Evolutionary conservation across 2,113 vertebrate species (phyloP).

Genomic region (Genyomyrus donnyi): DNA sequence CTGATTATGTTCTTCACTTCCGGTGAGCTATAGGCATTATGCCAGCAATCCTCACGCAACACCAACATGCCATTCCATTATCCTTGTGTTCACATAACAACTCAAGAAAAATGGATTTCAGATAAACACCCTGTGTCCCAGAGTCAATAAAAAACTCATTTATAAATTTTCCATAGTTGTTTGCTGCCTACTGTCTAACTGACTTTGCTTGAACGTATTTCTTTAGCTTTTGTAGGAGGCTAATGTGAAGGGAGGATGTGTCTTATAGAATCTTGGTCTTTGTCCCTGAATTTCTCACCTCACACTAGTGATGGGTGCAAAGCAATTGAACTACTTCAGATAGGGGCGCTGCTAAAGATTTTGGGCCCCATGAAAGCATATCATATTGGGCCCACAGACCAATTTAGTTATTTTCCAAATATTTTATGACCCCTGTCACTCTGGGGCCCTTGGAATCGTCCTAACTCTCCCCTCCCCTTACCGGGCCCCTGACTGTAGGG

Average conservation of each 20-base stretch:
- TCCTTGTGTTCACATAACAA: constrained; percentile 20
- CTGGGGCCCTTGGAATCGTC: too few species aligned
- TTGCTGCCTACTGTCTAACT: neutral
- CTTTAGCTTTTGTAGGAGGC: neutral
- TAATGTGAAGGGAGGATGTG: neutral
- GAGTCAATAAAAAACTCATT: neutral
- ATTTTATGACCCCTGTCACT: too few species aligned
- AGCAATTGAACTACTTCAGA: neutral
- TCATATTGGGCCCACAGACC: too few species aligned
- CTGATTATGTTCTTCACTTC: constrained; percentile 55
- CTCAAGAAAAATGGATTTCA: constrained; percentile 24
- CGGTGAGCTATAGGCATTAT: constrained; percentile 27
- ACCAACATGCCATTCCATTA: constrained; percentile 12
- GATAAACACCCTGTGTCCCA: constrained; percentile 9
- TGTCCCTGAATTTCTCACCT: neutral
- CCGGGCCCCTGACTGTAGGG: neutral
- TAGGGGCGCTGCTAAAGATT: too few species aligned
- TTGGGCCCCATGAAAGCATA: too few species aligned
- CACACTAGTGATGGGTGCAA: neutral
- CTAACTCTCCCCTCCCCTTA: too few species aligned
- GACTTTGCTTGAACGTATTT: neutral
- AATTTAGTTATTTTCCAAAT: too few species aligned
- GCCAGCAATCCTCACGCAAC: neutral
- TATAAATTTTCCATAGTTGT: neutral
- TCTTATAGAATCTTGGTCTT: neutral